phyloP scores from a whole-genome alignment of 2,888 invertebrate genomes.

The Drosophila meridionalis region DNA sequence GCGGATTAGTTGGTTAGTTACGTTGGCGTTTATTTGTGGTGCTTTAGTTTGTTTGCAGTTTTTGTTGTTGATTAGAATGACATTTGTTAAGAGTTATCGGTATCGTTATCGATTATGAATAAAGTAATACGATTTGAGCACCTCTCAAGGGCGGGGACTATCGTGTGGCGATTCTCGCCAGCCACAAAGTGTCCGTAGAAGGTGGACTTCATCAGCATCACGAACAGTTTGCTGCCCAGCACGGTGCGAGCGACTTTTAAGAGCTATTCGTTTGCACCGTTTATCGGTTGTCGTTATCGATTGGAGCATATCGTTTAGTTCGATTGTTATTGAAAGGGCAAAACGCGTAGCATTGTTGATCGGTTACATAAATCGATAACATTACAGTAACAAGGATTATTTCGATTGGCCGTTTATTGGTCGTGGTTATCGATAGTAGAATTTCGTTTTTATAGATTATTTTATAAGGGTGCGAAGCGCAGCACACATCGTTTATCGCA shows the following conservation, averaged over 20 bases:
- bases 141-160: conserved; percentile 93
- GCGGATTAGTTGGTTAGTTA: background rate
- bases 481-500: conserved; percentile 9
- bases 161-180: conserved; percentile 95
- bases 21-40: background rate
- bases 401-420: conserved; percentile 6
- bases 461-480: background rate
- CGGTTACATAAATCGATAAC: background rate
- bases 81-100: background rate
- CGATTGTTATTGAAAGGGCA: background rate
- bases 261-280: conserved; percentile 86
- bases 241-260: conserved; percentile 92
- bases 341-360: background rate
- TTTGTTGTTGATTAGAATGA: background rate
- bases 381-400: background rate
- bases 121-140: conserved; percentile 77
- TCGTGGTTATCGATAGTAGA: conserved; percentile 24
- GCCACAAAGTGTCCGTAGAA: conserved; percentile 99
- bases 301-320: background rate
- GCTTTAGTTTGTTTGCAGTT: background rate
- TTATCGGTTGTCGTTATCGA: conserved; percentile 5
- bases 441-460: background rate
- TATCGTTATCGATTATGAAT: conserved; percentile 7
- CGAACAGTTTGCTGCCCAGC: conserved; percentile 93
- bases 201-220: conserved; percentile 94